A percentile compares a stretch with the other conserved stretches of the same genome.
These are phyloP conservation scores for Lineus longissimus DNA, from an alignment of 1,140 invertebrate genomes.

Conservation along the genomic window DNA sequence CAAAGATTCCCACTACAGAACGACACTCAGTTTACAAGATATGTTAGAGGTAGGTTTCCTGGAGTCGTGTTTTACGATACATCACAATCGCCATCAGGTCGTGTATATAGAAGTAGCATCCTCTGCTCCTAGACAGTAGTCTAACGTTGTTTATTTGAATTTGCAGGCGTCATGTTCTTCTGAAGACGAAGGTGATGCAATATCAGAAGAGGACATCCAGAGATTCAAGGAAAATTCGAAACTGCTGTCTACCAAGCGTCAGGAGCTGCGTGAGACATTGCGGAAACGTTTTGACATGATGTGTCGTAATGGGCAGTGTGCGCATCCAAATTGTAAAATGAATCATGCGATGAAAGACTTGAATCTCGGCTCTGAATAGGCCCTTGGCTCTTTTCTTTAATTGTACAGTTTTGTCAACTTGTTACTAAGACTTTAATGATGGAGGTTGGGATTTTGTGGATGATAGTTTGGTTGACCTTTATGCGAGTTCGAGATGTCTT, in stretches of 20 bases:
- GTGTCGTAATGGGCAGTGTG: conserved; percentile 9
- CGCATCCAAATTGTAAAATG: neutral
- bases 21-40: conserved; percentile 40
- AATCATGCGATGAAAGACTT: neutral
- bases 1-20: neutral
- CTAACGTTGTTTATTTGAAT: neutral
- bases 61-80: too few relatives aligned
- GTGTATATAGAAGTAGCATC: too few relatives aligned
- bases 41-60: conserved; percentile 49
- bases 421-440: too few relatives aligned
- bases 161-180: conserved; percentile 59
- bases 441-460: too few relatives aligned
- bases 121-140: too few relatives aligned
- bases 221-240: conserved; percentile 72
- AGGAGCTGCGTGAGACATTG: conserved; percentile 74
- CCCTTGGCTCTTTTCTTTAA: neutral
- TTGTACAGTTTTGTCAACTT: neutral
- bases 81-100: too few relatives aligned
- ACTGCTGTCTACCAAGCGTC: conserved; percentile 72
- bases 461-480: too few relatives aligned
- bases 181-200: conserved; percentile 66
- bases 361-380: neutral
- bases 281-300: conserved; percentile 70
- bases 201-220: conserved; percentile 80
- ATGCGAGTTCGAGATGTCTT: too few relatives aligned